These are phyloP conservation scores for Vulpes ferrilata DNA, from an alignment of 2,113 vertebrate genomes.

Conservation along the genomic window DNA sequence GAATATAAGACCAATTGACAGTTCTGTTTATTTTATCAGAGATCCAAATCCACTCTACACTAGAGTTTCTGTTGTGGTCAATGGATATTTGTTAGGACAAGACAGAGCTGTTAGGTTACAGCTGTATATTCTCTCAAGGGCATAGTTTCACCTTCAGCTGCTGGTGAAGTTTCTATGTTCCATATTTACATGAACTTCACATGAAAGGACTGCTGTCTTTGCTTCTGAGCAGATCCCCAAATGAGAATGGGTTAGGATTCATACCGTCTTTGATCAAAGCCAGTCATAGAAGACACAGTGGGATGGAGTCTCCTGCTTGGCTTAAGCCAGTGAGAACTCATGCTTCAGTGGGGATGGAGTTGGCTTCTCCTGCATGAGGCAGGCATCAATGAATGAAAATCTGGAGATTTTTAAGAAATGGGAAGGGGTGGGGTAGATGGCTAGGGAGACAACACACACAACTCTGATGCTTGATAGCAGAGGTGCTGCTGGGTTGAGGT, in stretches of 20 bases:
- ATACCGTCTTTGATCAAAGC: not conserved
- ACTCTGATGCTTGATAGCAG: not conserved
- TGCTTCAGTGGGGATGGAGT: fast-evolving
- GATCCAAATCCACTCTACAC: not conserved
- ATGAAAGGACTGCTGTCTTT: not conserved
- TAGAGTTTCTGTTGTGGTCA: not conserved
- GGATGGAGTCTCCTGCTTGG: fast-evolving
- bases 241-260: not conserved
- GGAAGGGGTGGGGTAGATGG: too few relatives aligned
- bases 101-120: not conserved
- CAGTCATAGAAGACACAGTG: not conserved
- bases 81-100: not conserved
- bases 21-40: not conserved
- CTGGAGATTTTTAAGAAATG: not conserved
- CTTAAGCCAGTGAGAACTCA: not conserved
- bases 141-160: not conserved
- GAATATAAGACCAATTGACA: not conserved
- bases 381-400: not conserved
- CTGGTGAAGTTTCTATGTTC: not conserved
- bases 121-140: not conserved
- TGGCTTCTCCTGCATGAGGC: not conserved
- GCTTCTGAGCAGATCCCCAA: not conserved
- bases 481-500: too few relatives aligned
- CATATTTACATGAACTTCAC: not conserved
- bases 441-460: not conserved